phyloP scores from a whole-genome alignment of 2,797 vertebrate genomes.

The Taenioides sp. region DNA sequence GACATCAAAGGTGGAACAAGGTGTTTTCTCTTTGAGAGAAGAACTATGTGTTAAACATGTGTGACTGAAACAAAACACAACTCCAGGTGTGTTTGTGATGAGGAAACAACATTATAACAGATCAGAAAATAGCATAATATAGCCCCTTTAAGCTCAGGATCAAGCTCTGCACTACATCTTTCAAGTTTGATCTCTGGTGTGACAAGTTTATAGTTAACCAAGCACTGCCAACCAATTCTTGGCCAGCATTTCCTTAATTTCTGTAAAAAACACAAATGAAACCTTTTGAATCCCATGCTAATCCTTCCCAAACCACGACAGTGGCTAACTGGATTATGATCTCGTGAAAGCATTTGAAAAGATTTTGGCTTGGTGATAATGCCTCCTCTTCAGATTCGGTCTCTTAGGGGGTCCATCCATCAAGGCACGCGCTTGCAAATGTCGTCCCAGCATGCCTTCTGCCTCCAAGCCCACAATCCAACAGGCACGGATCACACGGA shows the following conservation, averaged over 20 bases:
- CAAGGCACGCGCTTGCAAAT: slow-evolving; percentile 35
- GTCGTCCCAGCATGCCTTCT: slow-evolving; percentile 45
- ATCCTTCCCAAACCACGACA: background rate
- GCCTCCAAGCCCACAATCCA: slow-evolving; percentile 22
- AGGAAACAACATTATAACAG: too few relatives aligned
- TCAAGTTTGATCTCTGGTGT: background rate
- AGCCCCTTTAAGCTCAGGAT: too few relatives aligned
- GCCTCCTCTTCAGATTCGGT: slow-evolving; percentile 14
- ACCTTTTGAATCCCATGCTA: background rate
- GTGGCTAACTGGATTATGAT: background rate
- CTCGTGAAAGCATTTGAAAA: background rate
- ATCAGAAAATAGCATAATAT: too few relatives aligned
- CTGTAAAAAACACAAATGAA: background rate
- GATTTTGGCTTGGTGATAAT: slow-evolving; percentile 8
- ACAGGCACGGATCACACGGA: slow-evolving; percentile 38
- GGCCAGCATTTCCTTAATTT: background rate
- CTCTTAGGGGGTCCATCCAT: slow-evolving; percentile 16
- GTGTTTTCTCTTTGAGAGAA: too few relatives aligned
- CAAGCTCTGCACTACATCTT: background rate
- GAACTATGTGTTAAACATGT: too few relatives aligned
- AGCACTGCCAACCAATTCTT: background rate
- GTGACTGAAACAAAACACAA: too few relatives aligned
- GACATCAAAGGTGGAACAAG: too few relatives aligned
- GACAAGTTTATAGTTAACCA: background rate
- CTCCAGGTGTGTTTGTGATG: too few relatives aligned